Conservation (phyloP, 1,140 invertebrate genomes). For the Matsumurasca onukii region DNA sequence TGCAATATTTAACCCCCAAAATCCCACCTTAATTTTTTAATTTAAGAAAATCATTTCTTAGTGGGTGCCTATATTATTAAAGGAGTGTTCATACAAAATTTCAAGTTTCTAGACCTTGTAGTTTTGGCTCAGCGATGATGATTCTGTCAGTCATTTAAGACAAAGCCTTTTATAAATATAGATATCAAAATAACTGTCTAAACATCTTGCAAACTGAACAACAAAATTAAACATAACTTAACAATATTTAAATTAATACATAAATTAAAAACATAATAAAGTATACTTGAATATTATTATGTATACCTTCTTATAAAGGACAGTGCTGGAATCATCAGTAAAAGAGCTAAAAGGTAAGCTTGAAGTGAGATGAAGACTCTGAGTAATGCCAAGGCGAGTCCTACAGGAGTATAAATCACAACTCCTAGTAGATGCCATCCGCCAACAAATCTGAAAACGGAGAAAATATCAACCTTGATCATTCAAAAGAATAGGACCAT, state of each 20-base stretch:
- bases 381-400: background rate
- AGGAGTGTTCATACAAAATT: too few species aligned
- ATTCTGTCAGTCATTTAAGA: background rate
- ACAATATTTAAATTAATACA: background rate
- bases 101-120: too few species aligned
- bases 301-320: constrained; percentile 9
- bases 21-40: too few species aligned
- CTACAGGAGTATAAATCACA: background rate
- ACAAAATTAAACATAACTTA: background rate
- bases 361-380: constrained; percentile 15
- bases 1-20: too few species aligned
- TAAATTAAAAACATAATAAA: background rate
- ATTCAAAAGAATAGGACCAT: too few species aligned
- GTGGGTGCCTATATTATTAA: too few species aligned
- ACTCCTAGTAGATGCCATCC: constrained; percentile 1
- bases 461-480: too few species aligned
- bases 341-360: background rate
- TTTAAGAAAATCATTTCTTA: too few species aligned
- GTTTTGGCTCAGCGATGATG: background rate
- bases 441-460: background rate
- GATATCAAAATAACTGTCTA: background rate
- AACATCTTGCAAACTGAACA: background rate
- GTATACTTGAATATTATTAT: background rate
- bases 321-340: constrained; percentile 9
- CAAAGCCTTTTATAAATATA: background rate